Evolutionary conservation across 2,888 invertebrate genomes (phyloP).

Genomic region (Lagria hirta): DNA sequence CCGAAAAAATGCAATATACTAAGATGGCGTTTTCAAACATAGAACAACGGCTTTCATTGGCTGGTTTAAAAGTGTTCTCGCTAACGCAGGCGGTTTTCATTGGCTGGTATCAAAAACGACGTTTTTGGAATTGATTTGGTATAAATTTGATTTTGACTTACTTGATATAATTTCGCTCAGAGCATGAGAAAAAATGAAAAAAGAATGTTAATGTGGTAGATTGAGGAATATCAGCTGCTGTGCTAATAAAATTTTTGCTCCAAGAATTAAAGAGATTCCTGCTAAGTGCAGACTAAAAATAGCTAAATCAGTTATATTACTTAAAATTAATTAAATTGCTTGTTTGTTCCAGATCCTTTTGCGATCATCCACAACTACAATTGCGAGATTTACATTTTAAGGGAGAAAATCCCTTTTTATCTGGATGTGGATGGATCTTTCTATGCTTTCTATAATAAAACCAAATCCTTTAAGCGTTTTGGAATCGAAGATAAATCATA

Average conservation of each 20-base stretch:
- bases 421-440: constrained; percentile 30
- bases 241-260: background rate
- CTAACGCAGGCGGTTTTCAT: too few relatives aligned
- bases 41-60: too few relatives aligned
- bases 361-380: constrained; percentile 25
- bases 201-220: too few relatives aligned
- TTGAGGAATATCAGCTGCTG: too few relatives aligned
- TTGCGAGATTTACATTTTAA: constrained; percentile 21
- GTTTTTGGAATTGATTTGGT: too few relatives aligned
- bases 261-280: background rate
- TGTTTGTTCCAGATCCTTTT: constrained; percentile 26
- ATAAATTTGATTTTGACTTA: background rate
- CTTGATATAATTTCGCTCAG: background rate
- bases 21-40: too few relatives aligned
- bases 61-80: too few relatives aligned
- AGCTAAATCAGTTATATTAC: background rate
- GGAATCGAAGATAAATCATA: constrained; percentile 21
- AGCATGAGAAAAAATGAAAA: too few relatives aligned
- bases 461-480: constrained; percentile 13
- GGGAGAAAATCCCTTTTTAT: constrained; percentile 21
- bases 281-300: too few relatives aligned
- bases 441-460: constrained; percentile 20
- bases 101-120: too few relatives aligned
- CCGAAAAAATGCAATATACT: too few relatives aligned
- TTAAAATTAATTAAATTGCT: background rate